A percentile compares a stretch with the other conserved stretches of the same genome.
Conservation (phyloP, 2,113 vertebrate genomes). For the Verasper variegatus region DNA sequence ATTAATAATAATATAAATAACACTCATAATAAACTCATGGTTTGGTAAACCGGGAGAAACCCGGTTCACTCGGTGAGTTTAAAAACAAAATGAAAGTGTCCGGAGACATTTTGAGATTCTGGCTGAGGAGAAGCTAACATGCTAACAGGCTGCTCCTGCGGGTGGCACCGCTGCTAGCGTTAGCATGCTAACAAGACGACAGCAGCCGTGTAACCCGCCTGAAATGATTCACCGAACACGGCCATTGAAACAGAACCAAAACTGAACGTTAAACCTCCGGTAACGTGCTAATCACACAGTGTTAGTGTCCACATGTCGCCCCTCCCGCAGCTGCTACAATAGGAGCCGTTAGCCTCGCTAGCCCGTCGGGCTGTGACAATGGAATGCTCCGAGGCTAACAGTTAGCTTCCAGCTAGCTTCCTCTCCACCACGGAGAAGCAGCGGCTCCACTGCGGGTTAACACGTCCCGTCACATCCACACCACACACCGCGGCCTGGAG, state of each 20-base stretch:
- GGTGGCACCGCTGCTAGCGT: conserved; percentile 13
- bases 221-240: accelerated
- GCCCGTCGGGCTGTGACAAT: conserved; percentile 69
- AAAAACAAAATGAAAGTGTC: conserved; percentile 35
- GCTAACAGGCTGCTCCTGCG: background rate
- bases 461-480: accelerated
- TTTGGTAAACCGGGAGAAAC: background rate
- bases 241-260: accelerated
- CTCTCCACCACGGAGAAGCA: background rate
- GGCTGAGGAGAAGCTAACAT: conserved; percentile 30
- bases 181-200: conserved; percentile 48
- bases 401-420: conserved; percentile 45
- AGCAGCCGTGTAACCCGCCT: background rate
- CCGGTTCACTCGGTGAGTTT: too few relatives aligned
- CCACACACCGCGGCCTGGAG: background rate
- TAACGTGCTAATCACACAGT: accelerated
- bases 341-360: conserved; percentile 42
- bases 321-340: background rate
- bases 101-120: conserved; percentile 72
- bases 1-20: too few relatives aligned
- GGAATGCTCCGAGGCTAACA: conserved; percentile 65
- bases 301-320: accelerated
- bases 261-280: too few relatives aligned
- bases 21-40: too few relatives aligned
- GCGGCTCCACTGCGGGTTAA: background rate